Evolutionary conservation across 2,113 vertebrate species (phyloP).

Genomic region (Tetraodon nigroviridis): DNA sequence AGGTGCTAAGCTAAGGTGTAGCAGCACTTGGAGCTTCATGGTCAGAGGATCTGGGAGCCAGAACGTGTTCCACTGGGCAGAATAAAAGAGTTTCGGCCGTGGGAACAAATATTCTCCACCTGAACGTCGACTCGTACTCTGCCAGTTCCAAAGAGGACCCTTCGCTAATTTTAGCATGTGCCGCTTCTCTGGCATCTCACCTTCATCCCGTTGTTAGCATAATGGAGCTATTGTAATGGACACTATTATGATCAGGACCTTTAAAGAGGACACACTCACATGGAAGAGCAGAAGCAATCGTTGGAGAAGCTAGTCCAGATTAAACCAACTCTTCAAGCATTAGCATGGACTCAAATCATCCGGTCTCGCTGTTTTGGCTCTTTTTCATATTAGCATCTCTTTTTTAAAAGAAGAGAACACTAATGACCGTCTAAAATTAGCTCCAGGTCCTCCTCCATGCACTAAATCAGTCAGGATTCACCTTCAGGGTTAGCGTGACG

Average conservation of each 20-base stretch:
- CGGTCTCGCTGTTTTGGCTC: background rate
- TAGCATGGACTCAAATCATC: constrained; percentile 1
- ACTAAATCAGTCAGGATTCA: constrained; percentile 70
- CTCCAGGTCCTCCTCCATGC: constrained; percentile 45
- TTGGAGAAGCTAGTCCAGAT: constrained; percentile 15
- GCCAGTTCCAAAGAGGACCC: constrained; percentile 47
- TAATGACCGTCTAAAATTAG: constrained; percentile 41
- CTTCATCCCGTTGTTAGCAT: constrained; percentile 2
- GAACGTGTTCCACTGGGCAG: constrained; percentile 12
- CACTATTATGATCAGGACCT: constrained; percentile 29
- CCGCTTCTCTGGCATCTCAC: constrained; percentile 9
- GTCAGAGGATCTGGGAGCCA: no score
- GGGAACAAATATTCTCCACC: background rate
- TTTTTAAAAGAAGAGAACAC: background rate
- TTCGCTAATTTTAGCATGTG: constrained; percentile 28
- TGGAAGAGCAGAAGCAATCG: constrained; percentile 5
- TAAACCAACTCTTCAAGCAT: constrained; percentile 9
- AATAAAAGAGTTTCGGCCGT: constrained; percentile 16
- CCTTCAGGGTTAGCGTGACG: constrained; percentile 88
- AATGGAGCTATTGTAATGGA: constrained; percentile 24
- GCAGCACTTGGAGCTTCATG: no score
- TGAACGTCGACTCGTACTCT: constrained; percentile 6
- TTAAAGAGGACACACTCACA: constrained; percentile 13
- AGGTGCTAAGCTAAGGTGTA: no score
- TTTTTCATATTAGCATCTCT: constrained; percentile 9